Base-by-base conservation (phyloP, 1,140 invertebrate genomes). In the Dendroctonus ponderosae region DNA sequence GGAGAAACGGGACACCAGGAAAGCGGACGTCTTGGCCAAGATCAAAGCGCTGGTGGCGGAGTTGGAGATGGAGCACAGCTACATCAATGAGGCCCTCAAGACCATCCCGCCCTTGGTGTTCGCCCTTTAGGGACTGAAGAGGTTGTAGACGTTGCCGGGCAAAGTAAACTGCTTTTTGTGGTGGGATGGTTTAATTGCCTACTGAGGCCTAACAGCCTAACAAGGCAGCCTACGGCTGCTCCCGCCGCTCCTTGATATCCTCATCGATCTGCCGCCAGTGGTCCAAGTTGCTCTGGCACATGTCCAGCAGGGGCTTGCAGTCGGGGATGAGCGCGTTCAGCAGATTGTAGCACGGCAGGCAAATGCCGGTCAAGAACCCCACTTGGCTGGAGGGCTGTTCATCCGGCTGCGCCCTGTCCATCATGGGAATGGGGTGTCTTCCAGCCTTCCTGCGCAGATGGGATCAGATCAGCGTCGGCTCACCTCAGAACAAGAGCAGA, bases 361-460 rank as follows among this genome's bases (percentile, higher is more conserved):
- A 93, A 71, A 94, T 93, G 9, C 88, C 87, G 65, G 81, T 86
- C 42, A 93, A 77, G 76, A 93, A 93, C 3, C 89, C 90, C 39
- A 92, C 89, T 85, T 92, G 90, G 62, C 88, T 86, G 6, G 85
- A 78, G 2, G 91, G 86, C 73, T 93, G 85, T 73, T 91, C 84
- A 57, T 91, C 82, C 3, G 85, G 83, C 73, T 89, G 86, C 48
- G 83, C 80, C 63, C 91, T 79, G 74, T 94, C 91, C 91, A 94
- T 93, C 89, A 93, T 92, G 3, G 90, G 84, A 63, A 92, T 87
- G 0, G 91, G 91, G 39, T 77, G 81, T 59, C 84, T 82, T 0
- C 91, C 91, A 49, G 85, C 84, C 8, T 81, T 81, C 67, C 64
- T 66, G 58, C 7, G 8, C 50, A 8, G 9, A 56, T 26, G 26